phyloP scores from a whole-genome alignment of 2,797 vertebrate species.

The Parambassis ranga region DNA sequence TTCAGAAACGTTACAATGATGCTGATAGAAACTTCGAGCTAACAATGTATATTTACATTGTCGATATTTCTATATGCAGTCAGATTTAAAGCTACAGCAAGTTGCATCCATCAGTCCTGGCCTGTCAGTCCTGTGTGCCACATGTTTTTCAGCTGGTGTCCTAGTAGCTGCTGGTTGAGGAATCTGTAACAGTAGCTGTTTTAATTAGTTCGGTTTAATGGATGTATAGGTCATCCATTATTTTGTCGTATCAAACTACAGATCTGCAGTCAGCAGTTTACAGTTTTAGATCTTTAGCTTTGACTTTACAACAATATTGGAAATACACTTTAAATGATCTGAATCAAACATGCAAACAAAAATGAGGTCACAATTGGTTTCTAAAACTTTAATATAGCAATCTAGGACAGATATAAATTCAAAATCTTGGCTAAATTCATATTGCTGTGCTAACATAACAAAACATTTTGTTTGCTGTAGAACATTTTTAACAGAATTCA shows the following conservation, averaged over 20 bases:
- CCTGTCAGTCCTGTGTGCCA: not conserved
- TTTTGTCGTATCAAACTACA: too few relatives aligned
- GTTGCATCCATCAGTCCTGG: not conserved
- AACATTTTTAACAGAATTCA: too few relatives aligned
- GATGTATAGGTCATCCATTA: not conserved
- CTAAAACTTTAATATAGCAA: too few relatives aligned
- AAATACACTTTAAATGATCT: too few relatives aligned
- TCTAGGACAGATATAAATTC: too few relatives aligned
- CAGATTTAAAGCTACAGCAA: not conserved
- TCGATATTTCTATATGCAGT: conserved; percentile 9
- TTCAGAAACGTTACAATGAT: conserved; percentile 3
- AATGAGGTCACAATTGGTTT: too few relatives aligned
- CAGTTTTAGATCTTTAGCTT: too few relatives aligned
- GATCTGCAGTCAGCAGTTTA: too few relatives aligned
- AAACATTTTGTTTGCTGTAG: too few relatives aligned
- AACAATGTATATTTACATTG: conserved; percentile 19
- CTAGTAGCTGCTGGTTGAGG: not conserved
- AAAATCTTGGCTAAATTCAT: not conserved
- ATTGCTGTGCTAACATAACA: not conserved
- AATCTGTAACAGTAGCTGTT: not conserved
- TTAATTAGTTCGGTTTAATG: not conserved
- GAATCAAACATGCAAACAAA: too few relatives aligned
- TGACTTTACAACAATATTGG: too few relatives aligned
- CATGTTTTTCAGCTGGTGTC: not conserved
- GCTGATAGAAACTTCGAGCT: conserved; percentile 33